Base-by-base conservation (phyloP, 1,140 invertebrate species). In the Diabrotica virgifera region DNA sequence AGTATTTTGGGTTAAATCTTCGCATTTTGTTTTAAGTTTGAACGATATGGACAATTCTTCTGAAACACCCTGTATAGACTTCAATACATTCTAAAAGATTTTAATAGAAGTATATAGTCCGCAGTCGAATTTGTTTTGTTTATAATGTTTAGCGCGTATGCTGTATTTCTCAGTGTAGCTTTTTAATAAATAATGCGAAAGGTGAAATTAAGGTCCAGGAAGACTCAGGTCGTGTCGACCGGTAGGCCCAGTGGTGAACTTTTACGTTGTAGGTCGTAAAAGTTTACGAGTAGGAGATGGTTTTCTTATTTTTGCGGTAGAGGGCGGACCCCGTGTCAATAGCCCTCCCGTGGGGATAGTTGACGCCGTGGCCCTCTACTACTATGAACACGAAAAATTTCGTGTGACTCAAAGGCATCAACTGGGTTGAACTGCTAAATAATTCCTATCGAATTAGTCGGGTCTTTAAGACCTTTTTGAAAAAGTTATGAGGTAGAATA, bases 271-370 rank as follows among this genome's bases (percentile, higher is more conserved):
- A 46, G 40, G 40, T 46, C 40, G 40, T 46, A 46, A 46, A 46
- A 46, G 8, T 46, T 46, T 46, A 46, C 40, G 40, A 46, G 40
- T 10, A 8, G 8, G 40, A 46, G 40, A 46, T 46, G 40, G 40
- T 46, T 46, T 46, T 46, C 40, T 46, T 46, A 46, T 46, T 46
- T 46, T 46, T 46, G 40, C 40, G n/a, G 40, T 46, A 46, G 40
- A n/a, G 40, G 40, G 40, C 40, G 40, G 40, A 46, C n/a, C 40
- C n/a, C 40, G n/a, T 46, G 40, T 46, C 40, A 46, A 46, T 46
- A 46, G 8, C 5, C 40, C 40, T 46, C 40, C 40, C 40, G 40
- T 10, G 40, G 24, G 40, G 40, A 46, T 46, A 46, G 40, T 46
- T 46, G 40, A 46, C 40, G 40, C 40, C 40, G n/a, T n/a, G n/a